Evolutionary conservation across 2,113 vertebrate genomes (phyloP), one percentile per base, ranked within the genome.

Genomic region (Acrocephalus kingi): DNA sequence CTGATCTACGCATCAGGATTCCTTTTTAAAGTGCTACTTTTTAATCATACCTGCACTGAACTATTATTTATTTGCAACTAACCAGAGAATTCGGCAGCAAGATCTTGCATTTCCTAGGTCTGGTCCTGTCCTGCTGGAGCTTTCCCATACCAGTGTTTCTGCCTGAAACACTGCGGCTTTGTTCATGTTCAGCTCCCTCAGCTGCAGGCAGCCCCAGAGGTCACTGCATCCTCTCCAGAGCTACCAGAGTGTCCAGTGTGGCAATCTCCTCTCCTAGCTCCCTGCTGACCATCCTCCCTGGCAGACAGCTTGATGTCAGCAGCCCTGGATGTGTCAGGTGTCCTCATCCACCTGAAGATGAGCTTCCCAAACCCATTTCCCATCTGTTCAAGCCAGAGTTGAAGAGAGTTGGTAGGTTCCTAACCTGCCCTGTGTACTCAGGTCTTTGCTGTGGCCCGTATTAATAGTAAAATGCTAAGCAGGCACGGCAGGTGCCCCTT

Each of bases 91-190:
- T 52, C 30, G 35, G 21, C 11, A 55, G 27, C 30, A 83, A 48
- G 18, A 35, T 37, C 46, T 62, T 58, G 13, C 19, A 31, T 59
- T 86, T 90, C 23, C 31, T 52, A 55, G 37, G 12, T 8, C 46
- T 74, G 25, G 8, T 72, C 24, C 71, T n/a, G 5, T 69, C 25
- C n/a, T 90, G 20, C 14, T 87, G 56, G 59, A 76, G 22, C 7
- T 71, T 87, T 89, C 22, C 55, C 30, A 31, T 17, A 39, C 11
- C 28, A 72, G 7, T 49, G 15, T n/a, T 39, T 39, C 43, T 56
- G 51, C 13, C 27, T 69, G 67, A 69, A 31, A 58, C 37, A 37
- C 11, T 0, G 0, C 56, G 18, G 24, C 7, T 86, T 77, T 10
- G 4, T 35, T 81, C 28, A 17, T 0, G 0, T 46, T 21, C 31